These are phyloP conservation scores for Ophthalmolycus amberensis DNA, from an alignment of 2,113 vertebrate genomes.

Conservation along the genomic window DNA sequence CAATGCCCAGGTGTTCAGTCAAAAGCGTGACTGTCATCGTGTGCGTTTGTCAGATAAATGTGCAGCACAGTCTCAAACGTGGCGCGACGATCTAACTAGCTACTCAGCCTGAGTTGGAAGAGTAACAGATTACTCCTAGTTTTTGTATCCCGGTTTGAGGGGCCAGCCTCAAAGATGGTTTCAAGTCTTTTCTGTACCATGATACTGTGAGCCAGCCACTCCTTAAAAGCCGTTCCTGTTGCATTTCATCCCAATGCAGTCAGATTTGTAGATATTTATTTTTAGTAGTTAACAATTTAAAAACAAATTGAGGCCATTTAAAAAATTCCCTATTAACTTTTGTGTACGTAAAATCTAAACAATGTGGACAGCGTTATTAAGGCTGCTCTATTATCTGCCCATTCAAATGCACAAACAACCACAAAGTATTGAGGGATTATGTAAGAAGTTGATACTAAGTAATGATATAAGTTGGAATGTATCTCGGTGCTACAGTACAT, in stretches of 20 bases:
- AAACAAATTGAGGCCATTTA: conserved; percentile 42
- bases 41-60: conserved; percentile 9
- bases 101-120: conserved; percentile 46
- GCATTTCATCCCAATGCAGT: conserved; percentile 15
- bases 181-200: conserved; percentile 17
- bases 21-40: conserved; percentile 6
- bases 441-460: conserved; percentile 43
- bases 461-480: conserved; percentile 65
- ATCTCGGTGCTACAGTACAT: conserved; percentile 63
- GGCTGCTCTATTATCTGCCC: conserved; percentile 37
- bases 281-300: conserved; percentile 23
- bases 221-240: conserved; percentile 41
- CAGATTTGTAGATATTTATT: conserved; percentile 5
- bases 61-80: conserved; percentile 5
- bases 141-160: conserved; percentile 60
- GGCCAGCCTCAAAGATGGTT: conserved; percentile 72
- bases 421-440: conserved; percentile 29
- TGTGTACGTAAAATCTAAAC: conserved; percentile 36
- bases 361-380: conserved; percentile 45
- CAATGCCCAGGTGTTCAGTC: conserved; percentile 1
- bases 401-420: conserved; percentile 40
- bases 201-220: conserved; percentile 62
- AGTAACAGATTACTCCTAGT: conserved; percentile 25
- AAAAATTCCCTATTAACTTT: neutral
- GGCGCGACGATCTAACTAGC: conserved; percentile 16